Conservation (phyloP, 2,113 vertebrate genomes). For the Panthera leo region DNA sequence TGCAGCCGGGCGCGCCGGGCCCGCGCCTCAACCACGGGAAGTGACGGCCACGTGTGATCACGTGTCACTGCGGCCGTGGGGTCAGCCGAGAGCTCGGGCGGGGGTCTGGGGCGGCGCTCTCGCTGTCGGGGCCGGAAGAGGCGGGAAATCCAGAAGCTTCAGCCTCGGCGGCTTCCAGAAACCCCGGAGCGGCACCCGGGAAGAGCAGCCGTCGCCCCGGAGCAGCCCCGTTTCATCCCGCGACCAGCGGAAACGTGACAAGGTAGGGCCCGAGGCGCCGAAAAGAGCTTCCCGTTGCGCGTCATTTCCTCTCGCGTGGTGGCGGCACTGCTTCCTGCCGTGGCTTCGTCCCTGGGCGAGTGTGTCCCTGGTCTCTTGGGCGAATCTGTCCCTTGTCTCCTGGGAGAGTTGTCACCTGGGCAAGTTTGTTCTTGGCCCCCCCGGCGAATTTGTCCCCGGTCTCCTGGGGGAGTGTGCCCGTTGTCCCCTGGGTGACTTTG, state of each 20-base stretch:
- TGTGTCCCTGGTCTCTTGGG: too few species aligned
- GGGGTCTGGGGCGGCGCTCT: not conserved
- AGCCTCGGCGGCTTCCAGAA: not conserved
- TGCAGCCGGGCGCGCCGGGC: not conserved
- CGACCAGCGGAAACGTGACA: not conserved
- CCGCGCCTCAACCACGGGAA: not conserved
- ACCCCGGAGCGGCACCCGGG: not conserved
- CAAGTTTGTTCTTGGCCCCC: too few species aligned
- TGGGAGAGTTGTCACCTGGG: too few species aligned
- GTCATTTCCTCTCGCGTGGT: not conserved
- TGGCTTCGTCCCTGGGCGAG: not conserved
- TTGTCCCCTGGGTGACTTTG: too few species aligned
- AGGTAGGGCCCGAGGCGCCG: not conserved
- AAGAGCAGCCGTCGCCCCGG: not conserved
- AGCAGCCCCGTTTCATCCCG: not conserved
- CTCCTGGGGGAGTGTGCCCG: too few species aligned
- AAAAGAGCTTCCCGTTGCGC: not conserved
- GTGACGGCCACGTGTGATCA: rapidly evolving
- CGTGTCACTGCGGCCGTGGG: not conserved
- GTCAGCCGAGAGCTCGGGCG: too few species aligned
- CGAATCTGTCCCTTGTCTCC: too few species aligned
- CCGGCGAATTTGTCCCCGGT: too few species aligned
- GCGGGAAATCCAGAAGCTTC: not conserved
- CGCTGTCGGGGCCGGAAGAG: too few species aligned
- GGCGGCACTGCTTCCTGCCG: not conserved